Evolutionary conservation across 2,888 invertebrate genomes (phyloP).

Genomic region (Smittia sp.): DNA sequence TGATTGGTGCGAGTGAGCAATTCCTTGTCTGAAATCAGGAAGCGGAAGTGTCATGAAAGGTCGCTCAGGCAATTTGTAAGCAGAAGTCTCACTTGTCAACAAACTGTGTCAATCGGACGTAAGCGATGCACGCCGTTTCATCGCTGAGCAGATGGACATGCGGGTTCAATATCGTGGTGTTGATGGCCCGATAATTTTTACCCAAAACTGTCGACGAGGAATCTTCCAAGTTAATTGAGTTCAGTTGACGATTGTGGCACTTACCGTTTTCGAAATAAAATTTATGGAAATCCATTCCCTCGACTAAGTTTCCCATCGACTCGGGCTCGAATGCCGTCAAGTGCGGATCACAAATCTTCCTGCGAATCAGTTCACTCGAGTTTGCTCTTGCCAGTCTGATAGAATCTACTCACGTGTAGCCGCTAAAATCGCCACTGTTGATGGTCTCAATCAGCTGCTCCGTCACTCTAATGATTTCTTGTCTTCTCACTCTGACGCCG

Average conservation of each 20-base stretch:
- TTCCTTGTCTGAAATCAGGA: constrained; percentile 60
- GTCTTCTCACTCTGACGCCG: constrained; percentile 67
- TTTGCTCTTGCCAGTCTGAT: background rate
- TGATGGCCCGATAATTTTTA: constrained; percentile 57
- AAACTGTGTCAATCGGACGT: constrained; percentile 89
- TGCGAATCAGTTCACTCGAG: background rate
- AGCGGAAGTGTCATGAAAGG: background rate
- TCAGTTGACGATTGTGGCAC: constrained; percentile 63
- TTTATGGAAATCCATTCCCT: constrained; percentile 97
- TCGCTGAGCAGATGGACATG: constrained; percentile 93
- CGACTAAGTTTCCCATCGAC: constrained; percentile 91
- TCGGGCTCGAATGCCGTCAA: constrained; percentile 96
- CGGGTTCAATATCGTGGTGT: constrained; percentile 92
- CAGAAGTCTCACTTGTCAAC: constrained; percentile 67
- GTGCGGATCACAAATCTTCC: constrained; percentile 91
- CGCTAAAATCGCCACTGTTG: constrained; percentile 90
- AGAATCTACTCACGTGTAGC: constrained; percentile 62
- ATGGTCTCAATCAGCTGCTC: constrained; percentile 93
- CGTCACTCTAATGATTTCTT: constrained; percentile 94
- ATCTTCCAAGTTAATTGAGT: background rate
- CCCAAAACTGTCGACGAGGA: constrained; percentile 16
- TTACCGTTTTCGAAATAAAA: constrained; percentile 96
- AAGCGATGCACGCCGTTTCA: constrained; percentile 94
- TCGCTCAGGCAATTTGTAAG: background rate
- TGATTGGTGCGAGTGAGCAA: constrained; percentile 85